Percentiles rank a stretch among this genome's conserved stretches.
Evolutionary conservation across 2,888 invertebrate species (phyloP).

Genomic region (Schizotus pectinicornis): DNA sequence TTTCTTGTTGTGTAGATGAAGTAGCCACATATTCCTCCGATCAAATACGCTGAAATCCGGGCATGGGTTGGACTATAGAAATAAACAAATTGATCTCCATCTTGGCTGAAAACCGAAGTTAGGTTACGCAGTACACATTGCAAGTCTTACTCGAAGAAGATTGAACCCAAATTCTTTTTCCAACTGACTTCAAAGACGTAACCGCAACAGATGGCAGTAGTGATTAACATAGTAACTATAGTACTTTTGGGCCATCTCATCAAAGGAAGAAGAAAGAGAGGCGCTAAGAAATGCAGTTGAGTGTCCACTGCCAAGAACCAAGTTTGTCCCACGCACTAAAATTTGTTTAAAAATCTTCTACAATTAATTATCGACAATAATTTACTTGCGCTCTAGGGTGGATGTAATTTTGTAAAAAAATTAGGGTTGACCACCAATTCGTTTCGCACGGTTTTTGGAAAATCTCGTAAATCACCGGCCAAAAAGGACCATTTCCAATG

Average conservation of each 20-base stretch:
- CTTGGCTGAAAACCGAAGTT: slow-evolving; percentile 20
- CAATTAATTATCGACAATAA: slow-evolving; percentile 6
- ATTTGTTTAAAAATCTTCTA: slow-evolving; percentile 44
- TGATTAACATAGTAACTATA: slow-evolving; percentile 14
- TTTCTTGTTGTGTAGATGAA: slow-evolving; percentile 22
- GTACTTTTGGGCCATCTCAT: slow-evolving; percentile 50
- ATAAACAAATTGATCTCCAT: slow-evolving; percentile 9
- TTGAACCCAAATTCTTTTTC: slow-evolving; percentile 19
- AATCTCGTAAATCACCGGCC: slow-evolving; percentile 49
- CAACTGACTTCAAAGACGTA: slow-evolving; percentile 27
- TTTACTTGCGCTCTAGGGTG: slow-evolving; percentile 44
- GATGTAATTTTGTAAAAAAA: slow-evolving; percentile 57
- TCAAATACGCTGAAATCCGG: slow-evolving; percentile 24
- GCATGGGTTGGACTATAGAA: slow-evolving; percentile 31
- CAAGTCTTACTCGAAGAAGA: slow-evolving; percentile 25
- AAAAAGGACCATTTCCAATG: slow-evolving; percentile 59
- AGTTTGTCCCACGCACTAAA: slow-evolving; percentile 61
- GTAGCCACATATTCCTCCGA: slow-evolving; percentile 32
- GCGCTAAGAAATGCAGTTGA: slow-evolving; percentile 64
- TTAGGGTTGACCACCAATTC: slow-evolving; percentile 57
- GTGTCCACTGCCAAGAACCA: slow-evolving; percentile 68
- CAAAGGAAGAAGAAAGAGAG: slow-evolving; percentile 61
- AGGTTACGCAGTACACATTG: neutral
- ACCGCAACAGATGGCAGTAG: slow-evolving; percentile 24
- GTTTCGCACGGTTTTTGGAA: slow-evolving; percentile 45